phyloP scores from a whole-genome alignment of 1,140 invertebrate species.

The Cydia amplana region DNA sequence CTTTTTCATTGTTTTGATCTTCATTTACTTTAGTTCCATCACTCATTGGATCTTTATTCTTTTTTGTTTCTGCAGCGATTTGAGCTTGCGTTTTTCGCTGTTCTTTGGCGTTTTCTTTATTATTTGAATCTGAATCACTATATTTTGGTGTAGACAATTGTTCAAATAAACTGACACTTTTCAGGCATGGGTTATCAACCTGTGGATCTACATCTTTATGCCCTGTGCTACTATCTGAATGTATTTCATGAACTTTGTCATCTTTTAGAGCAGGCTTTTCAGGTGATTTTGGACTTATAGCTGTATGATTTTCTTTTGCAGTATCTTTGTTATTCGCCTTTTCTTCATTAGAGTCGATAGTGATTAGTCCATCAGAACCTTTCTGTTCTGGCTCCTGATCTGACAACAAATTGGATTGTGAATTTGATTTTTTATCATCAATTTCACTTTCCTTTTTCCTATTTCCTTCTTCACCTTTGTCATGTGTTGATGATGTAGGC shows the following conservation, averaged over 20 bases:
- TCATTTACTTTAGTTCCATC: slow-evolving; percentile 20
- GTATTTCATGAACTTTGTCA: neutral
- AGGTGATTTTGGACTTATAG: neutral
- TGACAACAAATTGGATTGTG: neutral
- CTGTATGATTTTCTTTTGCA: neutral
- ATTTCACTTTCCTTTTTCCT: neutral
- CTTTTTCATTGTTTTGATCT: neutral
- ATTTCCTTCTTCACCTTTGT: neutral
- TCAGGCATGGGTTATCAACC: slow-evolving; percentile 57
- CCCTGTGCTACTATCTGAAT: neutral
- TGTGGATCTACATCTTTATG: slow-evolving; percentile 8
- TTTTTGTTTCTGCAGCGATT: neutral
- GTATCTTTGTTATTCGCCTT: neutral
- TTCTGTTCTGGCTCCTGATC: neutral
- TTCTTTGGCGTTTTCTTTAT: slow-evolving; percentile 35
- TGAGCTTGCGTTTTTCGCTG: slow-evolving; percentile 20
- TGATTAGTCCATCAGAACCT: neutral
- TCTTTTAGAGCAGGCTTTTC: neutral
- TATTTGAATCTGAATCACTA: slow-evolving; percentile 45
- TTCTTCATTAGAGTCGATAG: neutral
- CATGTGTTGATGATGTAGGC: neutral
- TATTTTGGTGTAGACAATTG: slow-evolving; percentile 52
- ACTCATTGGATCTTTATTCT: slow-evolving; percentile 9
- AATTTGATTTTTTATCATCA: neutral
- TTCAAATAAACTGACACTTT: slow-evolving; percentile 60